Evolutionary conservation across 1,140 invertebrate species (phyloP).

Genomic region (Temnothorax curvispinosus): DNA sequence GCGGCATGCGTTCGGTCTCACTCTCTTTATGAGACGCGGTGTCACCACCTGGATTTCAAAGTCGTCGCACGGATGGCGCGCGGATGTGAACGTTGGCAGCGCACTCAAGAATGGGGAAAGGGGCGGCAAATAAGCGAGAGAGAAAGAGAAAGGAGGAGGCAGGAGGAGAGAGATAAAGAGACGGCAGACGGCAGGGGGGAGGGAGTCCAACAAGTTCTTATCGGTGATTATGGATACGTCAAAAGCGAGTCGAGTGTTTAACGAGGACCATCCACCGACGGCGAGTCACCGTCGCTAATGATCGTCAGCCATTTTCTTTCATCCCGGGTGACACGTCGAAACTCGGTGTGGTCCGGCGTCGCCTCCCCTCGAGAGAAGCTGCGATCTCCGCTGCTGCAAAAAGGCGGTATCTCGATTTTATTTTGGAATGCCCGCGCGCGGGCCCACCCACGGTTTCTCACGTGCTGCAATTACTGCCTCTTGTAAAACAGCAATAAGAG

Average conservation of each 20-base stretch:
- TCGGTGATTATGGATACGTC: constrained; percentile 76
- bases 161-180: neutral
- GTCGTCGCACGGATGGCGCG: constrained; percentile 45
- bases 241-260: constrained; percentile 76
- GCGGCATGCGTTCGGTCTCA: constrained; percentile 44
- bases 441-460: constrained; percentile 68
- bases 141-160: neutral
- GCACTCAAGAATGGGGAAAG: constrained; percentile 58
- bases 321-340: constrained; percentile 73
- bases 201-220: constrained; percentile 67
- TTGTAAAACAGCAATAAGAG: constrained; percentile 55
- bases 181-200: neutral
- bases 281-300: constrained; percentile 77
- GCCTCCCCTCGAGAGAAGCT: constrained; percentile 50
- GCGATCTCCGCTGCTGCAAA: constrained; percentile 67
- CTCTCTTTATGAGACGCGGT: constrained; percentile 51
- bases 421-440: constrained; percentile 50
- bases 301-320: constrained; percentile 75
- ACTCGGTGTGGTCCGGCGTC: constrained; percentile 73
- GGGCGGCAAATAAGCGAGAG: constrained; percentile 40
- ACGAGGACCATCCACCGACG: constrained; percentile 71
- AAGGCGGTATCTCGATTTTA: constrained; percentile 58
- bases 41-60: constrained; percentile 55
- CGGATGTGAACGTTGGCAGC: constrained; percentile 49
- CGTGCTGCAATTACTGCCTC: constrained; percentile 55